Percentiles rank a stretch among this genome's conserved stretches.
phyloP scores from a whole-genome alignment of 2,113 vertebrate species.

The Lonchura striata region DNA sequence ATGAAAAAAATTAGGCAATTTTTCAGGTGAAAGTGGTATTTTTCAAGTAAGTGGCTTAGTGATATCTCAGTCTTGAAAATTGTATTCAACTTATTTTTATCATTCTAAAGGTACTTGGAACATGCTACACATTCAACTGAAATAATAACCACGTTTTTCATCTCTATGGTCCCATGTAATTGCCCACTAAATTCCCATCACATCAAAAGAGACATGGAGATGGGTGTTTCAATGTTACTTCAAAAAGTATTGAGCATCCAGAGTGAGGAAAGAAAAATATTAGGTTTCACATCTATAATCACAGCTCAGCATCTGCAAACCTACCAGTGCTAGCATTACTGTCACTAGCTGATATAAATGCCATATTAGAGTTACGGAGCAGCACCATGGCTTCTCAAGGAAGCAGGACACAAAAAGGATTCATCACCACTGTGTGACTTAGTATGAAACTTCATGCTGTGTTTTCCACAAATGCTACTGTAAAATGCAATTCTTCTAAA shows the following conservation, averaged over 20 bases:
- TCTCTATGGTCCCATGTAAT: background rate
- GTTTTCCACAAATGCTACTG: background rate
- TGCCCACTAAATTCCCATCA: background rate
- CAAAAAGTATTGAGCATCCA: background rate
- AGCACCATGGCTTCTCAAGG: background rate
- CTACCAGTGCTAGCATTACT: background rate
- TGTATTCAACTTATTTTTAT: background rate
- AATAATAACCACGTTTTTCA: background rate
- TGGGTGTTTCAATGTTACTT: background rate
- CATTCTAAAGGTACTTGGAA: background rate
- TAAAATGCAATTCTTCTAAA: background rate
- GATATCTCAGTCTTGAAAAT: background rate
- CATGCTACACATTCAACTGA: background rate
- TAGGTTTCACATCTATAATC: background rate
- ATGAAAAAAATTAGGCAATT: background rate
- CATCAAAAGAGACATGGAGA: background rate
- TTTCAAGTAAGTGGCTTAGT: background rate
- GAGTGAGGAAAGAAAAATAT: background rate
- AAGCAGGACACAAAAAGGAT: background rate
- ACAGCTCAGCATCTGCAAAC: background rate
- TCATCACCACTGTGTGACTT: background rate
- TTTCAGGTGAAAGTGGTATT: background rate
- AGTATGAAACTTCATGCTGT: background rate
- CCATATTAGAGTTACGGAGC: background rate
- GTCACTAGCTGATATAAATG: background rate